Base-by-base conservation (phyloP, 2,888 invertebrate species). In the Hydropsyche betteni region DNA sequence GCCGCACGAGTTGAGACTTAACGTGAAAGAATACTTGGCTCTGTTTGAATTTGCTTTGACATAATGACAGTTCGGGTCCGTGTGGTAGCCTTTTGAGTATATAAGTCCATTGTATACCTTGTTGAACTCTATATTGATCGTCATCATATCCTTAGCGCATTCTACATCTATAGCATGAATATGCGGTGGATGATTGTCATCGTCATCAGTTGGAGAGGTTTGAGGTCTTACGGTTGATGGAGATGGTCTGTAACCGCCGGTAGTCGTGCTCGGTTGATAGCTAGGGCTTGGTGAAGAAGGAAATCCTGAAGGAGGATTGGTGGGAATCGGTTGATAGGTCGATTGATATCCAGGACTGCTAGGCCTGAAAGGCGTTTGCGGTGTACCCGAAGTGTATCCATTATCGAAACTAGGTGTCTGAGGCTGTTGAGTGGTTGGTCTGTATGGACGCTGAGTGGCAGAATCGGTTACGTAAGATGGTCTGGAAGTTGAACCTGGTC, bases 121-220 rank as follows among this genome's bases (percentile, higher is more conserved):
- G 83, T 93, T 93, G 83, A 94, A 94, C 83, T 93, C 92, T 8
- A 94, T 89, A 80, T 91, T 90, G 77, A 94, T 93, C 0, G 91
- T 92, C 94, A 94, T 94, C 90, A 91, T 91, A 79, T 93, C 93
- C 82, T 93, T 94, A 76, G 92, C 91, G 81, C 94, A 94, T 81
- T 92, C 89, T 0, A 94, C 94, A 55, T 92, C 90, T 75, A 94
- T 90, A 0, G 89, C 89, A 81, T 93, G 92, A 80, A 94, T 92
- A 80, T 93, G 93, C 2, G 94, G 92, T 58, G 92, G 93, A 81
- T 93, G 93, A 74, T 90, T 90, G 70, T 89, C 86, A 38, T 91
- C 91, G 53, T 91, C 91, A n/a, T 87, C 89, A 55, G 81, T 81
- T 8, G 44, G 10, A 44, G 44, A 1, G 10, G 76, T 16, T 10